Evolutionary conservation across 2,888 invertebrate species (phyloP).

Genomic region (Celastrina argiolus): DNA sequence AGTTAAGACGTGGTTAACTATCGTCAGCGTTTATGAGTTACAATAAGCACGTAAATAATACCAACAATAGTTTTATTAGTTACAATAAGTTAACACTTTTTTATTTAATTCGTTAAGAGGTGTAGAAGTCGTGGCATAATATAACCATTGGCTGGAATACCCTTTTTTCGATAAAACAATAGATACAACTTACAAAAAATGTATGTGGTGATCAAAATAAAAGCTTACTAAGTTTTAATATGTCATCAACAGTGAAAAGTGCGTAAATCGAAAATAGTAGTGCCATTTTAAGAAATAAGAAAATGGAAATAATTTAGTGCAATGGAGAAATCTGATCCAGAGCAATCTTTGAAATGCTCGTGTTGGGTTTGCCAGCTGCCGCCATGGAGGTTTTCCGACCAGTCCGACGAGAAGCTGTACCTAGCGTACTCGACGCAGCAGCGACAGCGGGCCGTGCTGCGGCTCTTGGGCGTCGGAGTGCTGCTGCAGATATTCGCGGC

Average conservation of each 20-base stretch:
- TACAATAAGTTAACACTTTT: no score
- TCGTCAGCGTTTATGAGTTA: background rate
- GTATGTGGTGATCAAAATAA: background rate
- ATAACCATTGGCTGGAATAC: background rate
- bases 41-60: background rate
- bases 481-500: constrained; percentile 56
- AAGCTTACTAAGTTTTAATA: background rate
- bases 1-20: background rate
- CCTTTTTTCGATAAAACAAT: background rate
- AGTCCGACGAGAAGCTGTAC: constrained; percentile 62
- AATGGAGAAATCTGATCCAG: constrained; percentile 57
- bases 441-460: constrained; percentile 60
- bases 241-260: constrained; percentile 14
- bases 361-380: constrained; percentile 52
- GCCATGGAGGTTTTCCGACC: constrained; percentile 60
- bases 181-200: background rate
- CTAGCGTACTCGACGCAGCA: constrained; percentile 61
- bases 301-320: constrained; percentile 38
- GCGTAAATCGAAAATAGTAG: background rate
- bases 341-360: constrained; percentile 43
- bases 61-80: no score
- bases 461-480: constrained; percentile 54
- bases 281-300: constrained; percentile 21
- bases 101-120: no score
- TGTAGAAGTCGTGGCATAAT: no score